Evolutionary conservation across 2,888 invertebrate genomes (phyloP).

Genomic region (Caradrina kadenii): DNA sequence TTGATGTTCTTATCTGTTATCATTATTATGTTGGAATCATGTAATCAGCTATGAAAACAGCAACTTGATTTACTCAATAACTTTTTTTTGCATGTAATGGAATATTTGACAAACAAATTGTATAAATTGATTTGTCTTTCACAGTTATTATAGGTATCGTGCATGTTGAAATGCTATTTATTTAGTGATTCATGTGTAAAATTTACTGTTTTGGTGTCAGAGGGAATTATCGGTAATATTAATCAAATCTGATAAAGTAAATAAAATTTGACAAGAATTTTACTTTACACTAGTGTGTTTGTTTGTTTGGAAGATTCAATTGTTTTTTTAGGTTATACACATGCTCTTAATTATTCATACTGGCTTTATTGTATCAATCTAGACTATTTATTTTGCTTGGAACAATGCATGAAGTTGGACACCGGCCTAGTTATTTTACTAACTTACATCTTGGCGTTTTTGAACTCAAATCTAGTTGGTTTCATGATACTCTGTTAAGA

Average conservation of each 20-base stretch:
- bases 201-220: background rate
- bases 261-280: slow-evolving; percentile 2
- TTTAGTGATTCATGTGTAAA: slow-evolving; percentile 25
- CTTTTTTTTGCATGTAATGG: slow-evolving; percentile 43
- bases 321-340: slow-evolving; percentile 60
- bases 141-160: slow-evolving; percentile 25
- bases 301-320: slow-evolving; percentile 16
- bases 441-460: background rate
- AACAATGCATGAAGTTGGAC: background rate
- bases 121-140: slow-evolving; percentile 41
- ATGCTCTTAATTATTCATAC: slow-evolving; percentile 38
- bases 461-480: slow-evolving; percentile 15
- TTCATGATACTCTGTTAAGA: background rate
- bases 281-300: slow-evolving; percentile 26
- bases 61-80: slow-evolving; percentile 39
- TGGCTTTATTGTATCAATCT: slow-evolving; percentile 2
- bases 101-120: slow-evolving; percentile 30
- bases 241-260: background rate
- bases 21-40: slow-evolving; percentile 21
- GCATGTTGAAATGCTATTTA: slow-evolving; percentile 50
- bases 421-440: slow-evolving; percentile 1
- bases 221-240: slow-evolving; percentile 9
- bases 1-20: slow-evolving; percentile 40
- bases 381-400: background rate
- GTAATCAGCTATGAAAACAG: slow-evolving; percentile 32